phyloP scores from a whole-genome alignment of 2,888 invertebrate species.

The Drosophila mulleri region DNA sequence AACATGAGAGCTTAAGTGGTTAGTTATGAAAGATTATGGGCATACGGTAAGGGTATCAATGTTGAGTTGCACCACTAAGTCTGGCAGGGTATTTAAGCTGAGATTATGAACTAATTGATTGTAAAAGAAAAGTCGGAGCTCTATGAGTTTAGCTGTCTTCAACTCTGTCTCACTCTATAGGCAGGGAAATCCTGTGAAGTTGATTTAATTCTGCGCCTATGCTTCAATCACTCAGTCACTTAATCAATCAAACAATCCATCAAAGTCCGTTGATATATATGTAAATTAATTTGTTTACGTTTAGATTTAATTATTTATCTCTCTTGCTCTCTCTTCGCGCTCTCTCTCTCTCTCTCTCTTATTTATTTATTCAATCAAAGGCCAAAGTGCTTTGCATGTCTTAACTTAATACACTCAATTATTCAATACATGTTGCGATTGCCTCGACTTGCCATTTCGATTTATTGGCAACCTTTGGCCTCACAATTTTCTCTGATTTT shows the following conservation, averaged over 20 bases:
- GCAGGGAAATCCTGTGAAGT: too few relatives aligned
- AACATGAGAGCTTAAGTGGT: not conserved
- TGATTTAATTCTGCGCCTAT: not conserved
- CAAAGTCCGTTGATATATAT: not conserved
- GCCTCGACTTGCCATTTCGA: conserved; percentile 30
- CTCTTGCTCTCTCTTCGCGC: not conserved
- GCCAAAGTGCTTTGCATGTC: conserved; percentile 6
- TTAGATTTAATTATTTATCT: not conserved
- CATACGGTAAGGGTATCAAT: not conserved
- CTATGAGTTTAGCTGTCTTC: not conserved
- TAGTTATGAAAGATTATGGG: conserved; percentile 1
- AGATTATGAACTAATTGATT: not conserved
- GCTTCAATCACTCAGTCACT: not conserved
- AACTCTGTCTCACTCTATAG: too few relatives aligned
- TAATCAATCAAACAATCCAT: not conserved
- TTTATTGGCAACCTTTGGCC: conserved; percentile 42
- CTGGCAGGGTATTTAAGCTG: not conserved
- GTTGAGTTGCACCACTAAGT: too few relatives aligned
- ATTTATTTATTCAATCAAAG: conserved; percentile 6
- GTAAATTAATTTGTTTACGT: conserved; percentile 5
- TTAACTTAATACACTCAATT: conserved; percentile 34
- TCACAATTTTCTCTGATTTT: conserved; percentile 12
- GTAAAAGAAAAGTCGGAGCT: not conserved
- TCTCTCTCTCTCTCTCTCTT: not conserved
- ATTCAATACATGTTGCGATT: conserved; percentile 32